Conservation (phyloP, 2,888 invertebrate species). For the Ophraella communa region DNA sequence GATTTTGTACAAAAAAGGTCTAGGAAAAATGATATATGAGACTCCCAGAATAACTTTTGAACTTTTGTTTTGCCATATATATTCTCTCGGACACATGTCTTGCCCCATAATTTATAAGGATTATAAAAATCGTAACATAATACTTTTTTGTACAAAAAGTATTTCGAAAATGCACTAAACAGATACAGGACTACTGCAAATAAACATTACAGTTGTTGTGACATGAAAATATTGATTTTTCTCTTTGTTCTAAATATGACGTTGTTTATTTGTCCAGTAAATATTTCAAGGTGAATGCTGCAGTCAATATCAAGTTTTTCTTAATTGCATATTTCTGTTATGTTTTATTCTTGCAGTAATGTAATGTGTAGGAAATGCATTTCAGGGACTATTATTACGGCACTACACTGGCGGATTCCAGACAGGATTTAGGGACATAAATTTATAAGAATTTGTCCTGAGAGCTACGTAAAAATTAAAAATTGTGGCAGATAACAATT, state of each 20-base stretch:
- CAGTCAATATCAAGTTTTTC: not conserved
- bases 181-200: not conserved
- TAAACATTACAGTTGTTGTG: not conserved
- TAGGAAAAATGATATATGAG: too few relatives aligned
- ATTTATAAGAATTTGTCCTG: not conserved
- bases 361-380: not conserved
- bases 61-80: too few relatives aligned
- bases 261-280: not conserved
- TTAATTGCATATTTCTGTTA: conserved; percentile 5
- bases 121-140: too few relatives aligned
- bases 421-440: not conserved
- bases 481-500: too few relatives aligned
- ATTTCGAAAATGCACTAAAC: not conserved
- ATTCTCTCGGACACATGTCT: too few relatives aligned
- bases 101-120: too few relatives aligned
- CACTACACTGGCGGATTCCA: not conserved
- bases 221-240: not conserved
- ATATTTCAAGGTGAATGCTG: conserved; percentile 7
- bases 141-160: too few relatives aligned
- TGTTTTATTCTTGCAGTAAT: not conserved
- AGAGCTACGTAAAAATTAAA: too few relatives aligned
- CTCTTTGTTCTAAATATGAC: not conserved
- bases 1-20: too few relatives aligned
- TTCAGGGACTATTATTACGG: not conserved
- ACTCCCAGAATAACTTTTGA: too few relatives aligned